A percentile compares a stretch with the other conserved stretches of the same genome.
Evolutionary conservation across 35 echinoderm and acorn worm species (phyloP).

Genomic region (Apostichopus parvimensis): DNA sequence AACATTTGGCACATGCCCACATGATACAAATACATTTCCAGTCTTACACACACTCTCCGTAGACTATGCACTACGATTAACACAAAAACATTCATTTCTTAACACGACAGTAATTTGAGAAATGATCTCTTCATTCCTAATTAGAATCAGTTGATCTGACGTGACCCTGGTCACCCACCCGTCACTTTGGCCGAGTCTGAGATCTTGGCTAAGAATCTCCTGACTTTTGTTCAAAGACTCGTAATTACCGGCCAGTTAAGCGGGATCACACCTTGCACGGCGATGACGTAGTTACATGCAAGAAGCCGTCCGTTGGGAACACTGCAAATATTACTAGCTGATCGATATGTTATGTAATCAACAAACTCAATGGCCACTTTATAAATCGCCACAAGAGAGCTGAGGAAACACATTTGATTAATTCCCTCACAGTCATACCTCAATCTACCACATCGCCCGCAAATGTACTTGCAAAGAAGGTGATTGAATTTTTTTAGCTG

Average conservation of each 20-base stretch:
- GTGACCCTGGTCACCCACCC: neutral
- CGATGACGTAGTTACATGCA: neutral
- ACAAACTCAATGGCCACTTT: constrained; percentile 10
- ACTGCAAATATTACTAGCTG: neutral
- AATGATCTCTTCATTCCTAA: neutral
- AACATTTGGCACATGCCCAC: too few species aligned
- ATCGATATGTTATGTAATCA: constrained; percentile 37
- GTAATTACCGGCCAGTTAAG: neutral
- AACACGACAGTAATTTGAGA: neutral
- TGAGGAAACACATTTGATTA: constrained; percentile 22
- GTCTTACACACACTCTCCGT: too few species aligned
- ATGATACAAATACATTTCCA: too few species aligned
- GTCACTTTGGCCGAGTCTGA: too few species aligned
- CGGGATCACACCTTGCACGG: neutral
- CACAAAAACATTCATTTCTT: too few species aligned
- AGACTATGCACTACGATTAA: too few species aligned
- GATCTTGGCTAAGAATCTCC: neutral
- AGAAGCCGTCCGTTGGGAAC: neutral
- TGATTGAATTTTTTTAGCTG: neutral
- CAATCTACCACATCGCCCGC: neutral
- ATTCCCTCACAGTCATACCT: neutral
- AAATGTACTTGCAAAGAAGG: neutral
- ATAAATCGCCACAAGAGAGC: neutral
- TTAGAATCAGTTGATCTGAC: neutral
- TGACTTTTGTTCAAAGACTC: neutral